Evolutionary conservation across 2,888 invertebrate genomes (phyloP), one percentile per base, ranked within the genome.

Genomic region (Campoletis raptor): DNA sequence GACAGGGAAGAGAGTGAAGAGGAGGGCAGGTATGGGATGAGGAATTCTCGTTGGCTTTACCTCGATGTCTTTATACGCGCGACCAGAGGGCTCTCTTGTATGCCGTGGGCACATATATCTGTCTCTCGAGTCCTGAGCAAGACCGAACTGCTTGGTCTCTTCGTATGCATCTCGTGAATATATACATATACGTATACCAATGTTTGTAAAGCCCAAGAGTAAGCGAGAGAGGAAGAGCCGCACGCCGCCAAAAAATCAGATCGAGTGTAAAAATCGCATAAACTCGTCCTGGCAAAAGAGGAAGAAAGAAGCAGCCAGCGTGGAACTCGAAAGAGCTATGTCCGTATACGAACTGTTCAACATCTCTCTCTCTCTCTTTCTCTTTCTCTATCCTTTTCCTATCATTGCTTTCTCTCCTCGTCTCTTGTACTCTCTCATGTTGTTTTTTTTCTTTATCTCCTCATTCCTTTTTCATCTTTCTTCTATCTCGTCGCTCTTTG

Each of bases 31-130:
- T 83, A 93, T 93, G 94, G 94, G 94, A 94, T 94, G 94, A 94
- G 93, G 94, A 94, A 94, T 94, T 94, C 94, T 94, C 93, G 93
- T 94, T 94, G 94, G 93, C 92, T 94, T 93, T 90, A 93, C 92
- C 91, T 92, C 93, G 94, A 94, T 94, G 94, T 94, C 94, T 94
- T 94, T 94, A 94, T 94, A 94, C 93, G 93, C 93, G 93, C 92
- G 92, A 82, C 84, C 82, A 76, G 92, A 61, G 92, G 77, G 85
- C 84, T 87, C 93, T 92, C 93, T 94, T 93, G 93, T 93, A 93
- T 91, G 91, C 93, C 93, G 92, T 93, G 92, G 93, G 77, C 94
- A 94, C 93, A 93, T 93, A 93, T 94, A 93, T 94, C 94, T 94
- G 93, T 94, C 93, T 93, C 92, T 92, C 92, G 91, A 93, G 92